Base-by-base conservation (phyloP, 53 echinoderm and acorn worm genomes). In the Crossaster papposus region DNA sequence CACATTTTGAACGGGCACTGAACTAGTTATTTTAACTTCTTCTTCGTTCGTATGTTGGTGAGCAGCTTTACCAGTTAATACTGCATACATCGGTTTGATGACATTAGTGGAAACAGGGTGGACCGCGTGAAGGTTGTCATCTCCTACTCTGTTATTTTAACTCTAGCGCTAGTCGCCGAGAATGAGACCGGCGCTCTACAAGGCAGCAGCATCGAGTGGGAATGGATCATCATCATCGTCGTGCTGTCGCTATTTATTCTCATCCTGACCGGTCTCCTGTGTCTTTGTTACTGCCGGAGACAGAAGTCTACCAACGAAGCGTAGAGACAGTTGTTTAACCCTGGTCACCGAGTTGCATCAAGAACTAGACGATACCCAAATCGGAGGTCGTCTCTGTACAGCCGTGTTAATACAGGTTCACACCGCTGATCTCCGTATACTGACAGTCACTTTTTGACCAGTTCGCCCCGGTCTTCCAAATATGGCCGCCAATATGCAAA, bases 161-260 rank as follows among this genome's bases (percentile, higher is more conserved):
- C 4, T 79, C 26, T 32, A 85, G 85, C 53, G 54, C 74, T 85
- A 22, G 74, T 85, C 30, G 54, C 74, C 74, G 74, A 33, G 14
- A 37, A 72, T 2, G 36, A 31, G 36, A 54, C 70, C 0, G 74
- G 70, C 32, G 70, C 70, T 2, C 55, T 74, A 20, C 73, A 73
- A 74, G 55, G 38, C 33, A 74, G 87, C 36, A 26, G 17, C 22
- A 15, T 91, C 24, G 91, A 91, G 72, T 52, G 34, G 51, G 78
- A 80, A 22, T 91, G 91, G 91, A 68, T 91, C 0, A 65, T 91
- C 70, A 91, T 91, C 79, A 50, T 91, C 24, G 32, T 91, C 38
- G 20, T 91, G 10, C 79, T 91, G 50, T 14, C 32, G 4, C 79
- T 91, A 23, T 79, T 91, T 14, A 85, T 79, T 0, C 70, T 91